Conservation (phyloP, 2,888 invertebrate species). For the Neoitamus cyanurus region DNA sequence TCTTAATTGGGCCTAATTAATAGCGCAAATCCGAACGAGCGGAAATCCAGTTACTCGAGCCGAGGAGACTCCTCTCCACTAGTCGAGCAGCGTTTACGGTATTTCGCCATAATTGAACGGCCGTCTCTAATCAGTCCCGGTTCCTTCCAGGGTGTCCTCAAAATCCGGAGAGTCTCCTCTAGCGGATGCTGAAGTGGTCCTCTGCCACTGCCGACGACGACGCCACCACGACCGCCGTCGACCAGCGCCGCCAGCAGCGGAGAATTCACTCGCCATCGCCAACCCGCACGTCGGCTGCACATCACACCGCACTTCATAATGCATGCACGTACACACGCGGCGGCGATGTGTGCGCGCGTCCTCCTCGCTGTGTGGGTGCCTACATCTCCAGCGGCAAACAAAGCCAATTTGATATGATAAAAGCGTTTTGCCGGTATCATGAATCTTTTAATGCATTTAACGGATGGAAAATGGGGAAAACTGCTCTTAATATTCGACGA, state of each 20-base stretch:
- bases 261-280: neutral
- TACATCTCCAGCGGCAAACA: slow-evolving; percentile 52
- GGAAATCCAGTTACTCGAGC: slow-evolving; percentile 7
- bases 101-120: slow-evolving; percentile 5
- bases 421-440: slow-evolving; percentile 58
- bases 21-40: slow-evolving; percentile 39
- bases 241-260: slow-evolving; percentile 3
- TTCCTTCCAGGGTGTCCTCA: neutral
- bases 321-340: slow-evolving; percentile 13
- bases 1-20: slow-evolving; percentile 57
- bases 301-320: neutral
- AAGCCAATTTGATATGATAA: slow-evolving; percentile 58
- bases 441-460: slow-evolving; percentile 58
- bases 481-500: slow-evolving; percentile 57
- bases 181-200: neutral
- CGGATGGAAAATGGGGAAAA: slow-evolving; percentile 53
- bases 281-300: slow-evolving; percentile 1
- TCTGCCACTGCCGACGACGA: neutral
- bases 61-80: neutral
- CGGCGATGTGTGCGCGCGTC: neutral
- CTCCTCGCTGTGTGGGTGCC: neutral
- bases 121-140: neutral
- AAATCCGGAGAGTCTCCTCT: neutral
- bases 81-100: neutral
- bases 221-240: neutral